Evolutionary conservation across 2,888 invertebrate genomes (phyloP).

Genomic region (Nudaria mundana): DNA sequence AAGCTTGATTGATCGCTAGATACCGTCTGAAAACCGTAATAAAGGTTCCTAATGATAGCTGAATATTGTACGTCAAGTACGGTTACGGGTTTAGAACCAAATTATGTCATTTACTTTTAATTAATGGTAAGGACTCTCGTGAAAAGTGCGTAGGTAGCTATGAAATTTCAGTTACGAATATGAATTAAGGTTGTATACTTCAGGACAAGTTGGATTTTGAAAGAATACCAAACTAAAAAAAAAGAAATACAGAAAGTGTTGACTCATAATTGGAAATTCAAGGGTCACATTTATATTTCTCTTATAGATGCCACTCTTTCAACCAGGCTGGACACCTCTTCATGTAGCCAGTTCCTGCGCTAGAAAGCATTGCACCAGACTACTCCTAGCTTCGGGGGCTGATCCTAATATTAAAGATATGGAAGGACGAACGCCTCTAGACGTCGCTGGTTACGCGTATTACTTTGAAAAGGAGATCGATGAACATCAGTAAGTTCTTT

Average conservation of each 20-base stretch:
- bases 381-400: slow-evolving; percentile 75
- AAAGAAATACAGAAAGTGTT: too few relatives aligned
- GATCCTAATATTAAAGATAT: slow-evolving; percentile 65
- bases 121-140: slow-evolving; percentile 1
- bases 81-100: slow-evolving; percentile 8
- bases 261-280: too few relatives aligned
- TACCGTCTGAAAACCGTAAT: slow-evolving; percentile 10
- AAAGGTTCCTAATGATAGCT: slow-evolving; percentile 21
- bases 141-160: too few relatives aligned
- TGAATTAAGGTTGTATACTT: too few relatives aligned
- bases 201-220: too few relatives aligned
- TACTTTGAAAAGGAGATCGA: slow-evolving; percentile 49
- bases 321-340: slow-evolving; percentile 81
- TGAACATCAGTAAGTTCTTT: slow-evolving; percentile 32
- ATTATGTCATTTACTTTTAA: slow-evolving; percentile 18
- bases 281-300: not conserved
- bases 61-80: slow-evolving; percentile 9
- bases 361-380: slow-evolving; percentile 67
- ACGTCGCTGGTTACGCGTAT: slow-evolving; percentile 69
- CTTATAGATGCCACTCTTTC: slow-evolving; percentile 62
- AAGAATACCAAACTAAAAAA: too few relatives aligned
- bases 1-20: slow-evolving; percentile 21
- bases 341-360: slow-evolving; percentile 81
- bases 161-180: too few relatives aligned
- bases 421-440: slow-evolving; percentile 69